These are phyloP conservation scores for Sinohyriopsis cumingii DNA, from an alignment of 2,888 invertebrate species.

Conservation along the genomic window DNA sequence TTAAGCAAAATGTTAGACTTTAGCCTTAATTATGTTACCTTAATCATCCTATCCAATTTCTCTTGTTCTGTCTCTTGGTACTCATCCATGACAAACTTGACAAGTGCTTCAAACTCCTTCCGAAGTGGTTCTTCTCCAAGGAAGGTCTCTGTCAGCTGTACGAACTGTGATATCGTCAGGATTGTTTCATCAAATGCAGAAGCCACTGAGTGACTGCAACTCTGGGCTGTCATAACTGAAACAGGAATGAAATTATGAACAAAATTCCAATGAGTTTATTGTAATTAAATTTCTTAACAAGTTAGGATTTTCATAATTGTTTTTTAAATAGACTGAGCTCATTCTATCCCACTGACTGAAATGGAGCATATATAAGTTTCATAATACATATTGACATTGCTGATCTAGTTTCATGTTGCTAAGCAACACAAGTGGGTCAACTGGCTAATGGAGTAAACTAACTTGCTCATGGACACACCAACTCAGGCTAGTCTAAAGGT, in stretches of 20 bases:
- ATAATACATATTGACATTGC: too few relatives aligned
- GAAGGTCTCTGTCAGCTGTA: slow-evolving; percentile 69
- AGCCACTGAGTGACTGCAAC: slow-evolving; percentile 60
- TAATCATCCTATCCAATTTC: slow-evolving; percentile 65
- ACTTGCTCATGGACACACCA: too few relatives aligned
- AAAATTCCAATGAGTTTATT: too few relatives aligned
- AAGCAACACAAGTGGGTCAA: too few relatives aligned
- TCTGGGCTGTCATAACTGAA: slow-evolving; percentile 43
- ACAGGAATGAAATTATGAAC: background rate
- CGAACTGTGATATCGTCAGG: slow-evolving; percentile 69
- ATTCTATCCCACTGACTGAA: too few relatives aligned
- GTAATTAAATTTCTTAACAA: too few relatives aligned
- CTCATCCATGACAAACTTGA: slow-evolving; percentile 61
- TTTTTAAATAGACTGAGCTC: too few relatives aligned
- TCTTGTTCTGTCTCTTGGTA: slow-evolving; percentile 71
- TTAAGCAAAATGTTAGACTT: background rate
- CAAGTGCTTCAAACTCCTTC: slow-evolving; percentile 54
- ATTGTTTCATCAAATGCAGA: slow-evolving; percentile 69
- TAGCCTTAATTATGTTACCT: slow-evolving; percentile 44
- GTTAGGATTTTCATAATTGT: too few relatives aligned
- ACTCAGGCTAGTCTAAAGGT: too few relatives aligned
- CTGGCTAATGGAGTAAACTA: too few relatives aligned
- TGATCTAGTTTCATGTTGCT: too few relatives aligned
- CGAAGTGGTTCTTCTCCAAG: slow-evolving; percentile 60
- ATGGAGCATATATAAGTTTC: too few relatives aligned